Conservation (phyloP, 35 echinoderm and acorn worm species). For the Apostichopus parvimensis region DNA sequence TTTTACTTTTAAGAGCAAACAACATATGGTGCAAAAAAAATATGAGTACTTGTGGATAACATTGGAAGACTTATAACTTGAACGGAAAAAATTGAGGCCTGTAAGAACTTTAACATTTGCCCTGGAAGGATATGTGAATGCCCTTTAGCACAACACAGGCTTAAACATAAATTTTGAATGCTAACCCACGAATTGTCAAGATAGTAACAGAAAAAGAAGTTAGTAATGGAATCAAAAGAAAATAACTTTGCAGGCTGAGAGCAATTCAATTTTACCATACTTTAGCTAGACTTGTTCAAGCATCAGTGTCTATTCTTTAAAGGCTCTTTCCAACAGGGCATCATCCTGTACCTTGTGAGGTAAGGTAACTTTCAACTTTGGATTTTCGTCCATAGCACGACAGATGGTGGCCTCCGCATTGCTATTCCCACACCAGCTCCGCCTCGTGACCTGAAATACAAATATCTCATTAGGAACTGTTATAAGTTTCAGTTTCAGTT, state of each 20-base stretch:
- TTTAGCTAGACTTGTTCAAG: background rate
- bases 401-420: conserved; percentile 90
- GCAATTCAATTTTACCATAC: background rate
- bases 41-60: no score
- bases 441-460: conserved; percentile 66
- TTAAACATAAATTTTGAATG: no score
- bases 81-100: no score
- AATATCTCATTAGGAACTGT: no score
- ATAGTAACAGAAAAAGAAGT: background rate
- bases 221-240: background rate
- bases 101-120: no score
- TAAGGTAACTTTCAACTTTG: conserved; percentile 91
- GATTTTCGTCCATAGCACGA: conserved; percentile 85
- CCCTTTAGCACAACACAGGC: no score
- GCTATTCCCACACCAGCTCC: conserved; percentile 88
- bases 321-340: conserved; percentile 72
- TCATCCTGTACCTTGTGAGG: conserved; percentile 81
- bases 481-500: no score
- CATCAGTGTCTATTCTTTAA: conserved; percentile 44
- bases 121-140: no score
- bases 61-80: no score
- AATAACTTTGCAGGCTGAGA: background rate
- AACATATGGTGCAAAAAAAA: no score
- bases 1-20: no score
- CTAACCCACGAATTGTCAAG: background rate